A percentile compares a stretch with the other conserved stretches of the same genome.
Conservation (phyloP, 2,113 vertebrate species). For the Rutilus rutilus region DNA sequence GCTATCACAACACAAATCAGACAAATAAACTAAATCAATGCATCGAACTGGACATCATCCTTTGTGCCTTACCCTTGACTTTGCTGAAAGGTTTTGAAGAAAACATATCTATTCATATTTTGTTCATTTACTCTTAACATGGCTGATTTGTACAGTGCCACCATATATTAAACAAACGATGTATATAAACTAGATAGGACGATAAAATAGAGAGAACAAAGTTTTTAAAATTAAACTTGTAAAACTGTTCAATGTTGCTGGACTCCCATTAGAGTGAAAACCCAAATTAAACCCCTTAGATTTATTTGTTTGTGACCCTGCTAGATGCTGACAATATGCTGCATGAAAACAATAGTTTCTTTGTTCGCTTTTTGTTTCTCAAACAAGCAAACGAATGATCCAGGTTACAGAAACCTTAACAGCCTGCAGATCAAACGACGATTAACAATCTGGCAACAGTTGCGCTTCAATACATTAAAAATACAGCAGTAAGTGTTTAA, state of each 20-base stretch:
- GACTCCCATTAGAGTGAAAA: not conserved
- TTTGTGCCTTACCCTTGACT: not conserved
- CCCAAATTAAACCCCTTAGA: not conserved
- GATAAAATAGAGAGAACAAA: not conserved
- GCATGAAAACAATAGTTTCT: conserved; percentile 8
- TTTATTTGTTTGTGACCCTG: conserved; percentile 14
- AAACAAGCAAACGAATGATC: conserved; percentile 37
- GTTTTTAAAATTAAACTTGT: not conserved
- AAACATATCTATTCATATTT: not conserved
- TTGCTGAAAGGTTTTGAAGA: not conserved
- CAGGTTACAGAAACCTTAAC: conserved; percentile 30
- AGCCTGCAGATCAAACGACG: conserved; percentile 23
- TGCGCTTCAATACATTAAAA: not conserved
- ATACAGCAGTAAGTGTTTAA: not conserved
- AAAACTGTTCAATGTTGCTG: conserved; percentile 23
- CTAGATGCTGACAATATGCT: not conserved
- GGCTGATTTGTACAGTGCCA: not conserved
- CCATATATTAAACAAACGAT: not conserved
- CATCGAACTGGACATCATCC: not conserved
- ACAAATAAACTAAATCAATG: too few species aligned
- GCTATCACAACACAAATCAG: not conserved
- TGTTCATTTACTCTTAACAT: not conserved
- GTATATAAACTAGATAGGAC: not conserved
- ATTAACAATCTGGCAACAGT: conserved; percentile 15
- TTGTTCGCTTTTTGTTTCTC: conserved; percentile 29